Evolutionary conservation across 37 sponge, comb jelly and placozoan genomes (phyloP).

Genomic region (Cliona cf. orientalis): DNA sequence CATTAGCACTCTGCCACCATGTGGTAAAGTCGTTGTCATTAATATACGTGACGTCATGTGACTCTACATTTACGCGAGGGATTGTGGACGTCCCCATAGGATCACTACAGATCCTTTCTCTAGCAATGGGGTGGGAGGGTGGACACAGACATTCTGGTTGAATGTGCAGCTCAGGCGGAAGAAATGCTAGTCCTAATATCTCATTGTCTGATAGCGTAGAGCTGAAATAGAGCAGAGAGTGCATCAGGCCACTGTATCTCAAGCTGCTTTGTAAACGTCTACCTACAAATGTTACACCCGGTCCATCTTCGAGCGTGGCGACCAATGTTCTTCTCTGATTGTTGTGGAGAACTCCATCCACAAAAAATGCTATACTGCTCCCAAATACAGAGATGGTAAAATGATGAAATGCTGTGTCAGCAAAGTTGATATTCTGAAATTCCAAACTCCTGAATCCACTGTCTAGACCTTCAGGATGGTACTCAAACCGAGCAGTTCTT

Average conservation of each 20-base stretch:
- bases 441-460: slow-evolving; percentile 48
- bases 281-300: slow-evolving; percentile 52
- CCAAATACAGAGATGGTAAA: slow-evolving; percentile 59
- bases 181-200: slow-evolving; percentile 31
- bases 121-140: slow-evolving; percentile 45
- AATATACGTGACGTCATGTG: slow-evolving; percentile 41
- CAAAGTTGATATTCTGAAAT: slow-evolving; percentile 37
- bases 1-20: slow-evolving; percentile 77
- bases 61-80: slow-evolving; percentile 42
- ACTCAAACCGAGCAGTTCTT: slow-evolving; percentile 52
- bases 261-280: slow-evolving; percentile 8
- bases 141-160: slow-evolving; percentile 75
- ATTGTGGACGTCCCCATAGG: slow-evolving; percentile 9
- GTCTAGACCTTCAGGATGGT: slow-evolving; percentile 57
- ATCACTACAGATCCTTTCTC: slow-evolving; percentile 30
- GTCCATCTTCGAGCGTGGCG: slow-evolving; percentile 55
- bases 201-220: slow-evolving; percentile 54
- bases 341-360: slow-evolving; percentile 49
- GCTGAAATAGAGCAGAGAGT: slow-evolving; percentile 55
- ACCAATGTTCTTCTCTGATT: slow-evolving; percentile 1
- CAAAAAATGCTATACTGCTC: slow-evolving; percentile 30
- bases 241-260: slow-evolving; percentile 51
- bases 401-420: slow-evolving; percentile 54
- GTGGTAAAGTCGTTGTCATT: slow-evolving; percentile 55
- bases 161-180: slow-evolving; percentile 18